Base-by-base conservation (phyloP, 1,140 invertebrate species). In the Branchinecta lindahli region DNA sequence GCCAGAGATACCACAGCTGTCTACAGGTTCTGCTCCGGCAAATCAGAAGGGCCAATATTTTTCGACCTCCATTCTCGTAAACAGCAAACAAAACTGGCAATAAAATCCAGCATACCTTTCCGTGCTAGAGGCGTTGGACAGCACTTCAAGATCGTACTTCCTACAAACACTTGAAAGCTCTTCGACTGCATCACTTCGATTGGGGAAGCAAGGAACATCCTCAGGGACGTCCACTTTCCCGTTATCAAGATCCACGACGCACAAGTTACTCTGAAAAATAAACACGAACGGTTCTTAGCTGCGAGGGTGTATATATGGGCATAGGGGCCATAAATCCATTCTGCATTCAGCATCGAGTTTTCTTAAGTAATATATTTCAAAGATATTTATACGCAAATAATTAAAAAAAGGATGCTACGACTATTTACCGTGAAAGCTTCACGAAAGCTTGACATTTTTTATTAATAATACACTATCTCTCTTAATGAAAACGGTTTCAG, bases 181-280 rank as follows among this genome's bases (percentile, higher is more conserved):
- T 67, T 87, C 83, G 72, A 88, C 86, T 73, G 98, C 88, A 73
- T 94, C 89, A 70, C 86, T 83, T 74, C 87, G 86, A 76, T 96
- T 88, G 0, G 96, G 96, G 80, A 98, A 96, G 67, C 86, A 82
- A 0, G 94, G 94, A 73, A 98, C 79, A 79, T 98, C 96, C 82
- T 99, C 96, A 0, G 96, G 95, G 74, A 94, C 82, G 79, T 96
- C 92, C 73, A 97, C 88, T 73, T 85, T 86, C 74, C 88, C 89
- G 73, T 89, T 90, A 79, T 98, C 96, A 72, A 99, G 90, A 80
- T 99, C 94, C 61, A 99, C 91, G 78, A 94, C 89, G 81, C 96
- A 98, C 44, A 98, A 80, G 72, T 92, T 92, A 7, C 90, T 92
- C 81, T 90, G 69, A 12, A 71, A 68, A 44, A 46, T 45, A 20